These are phyloP conservation scores for Drosophila yakuba DNA, from an alignment of 1,140 invertebrate species.

Conservation along the genomic window DNA sequence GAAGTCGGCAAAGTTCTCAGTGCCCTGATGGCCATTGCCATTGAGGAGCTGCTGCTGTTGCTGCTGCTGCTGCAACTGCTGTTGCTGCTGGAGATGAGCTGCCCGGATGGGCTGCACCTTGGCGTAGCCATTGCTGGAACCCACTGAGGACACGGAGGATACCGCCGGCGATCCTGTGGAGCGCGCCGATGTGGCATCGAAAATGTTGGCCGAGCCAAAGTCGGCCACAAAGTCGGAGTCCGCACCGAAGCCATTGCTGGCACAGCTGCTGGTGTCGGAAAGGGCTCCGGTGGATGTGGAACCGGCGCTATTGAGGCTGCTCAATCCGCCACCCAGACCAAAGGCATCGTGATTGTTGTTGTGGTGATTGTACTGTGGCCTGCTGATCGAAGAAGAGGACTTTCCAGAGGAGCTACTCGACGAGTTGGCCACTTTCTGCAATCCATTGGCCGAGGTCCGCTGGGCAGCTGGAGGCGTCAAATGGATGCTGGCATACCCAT, in stretches of 20 bases:
- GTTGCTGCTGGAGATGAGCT: conserved; percentile 68
- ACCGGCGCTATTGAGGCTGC: conserved; percentile 78
- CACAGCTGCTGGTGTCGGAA: conserved; percentile 79
- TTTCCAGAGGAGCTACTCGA: conserved; percentile 7
- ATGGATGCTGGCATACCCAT: conserved; percentile 74
- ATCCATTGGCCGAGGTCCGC: conserved; percentile 72
- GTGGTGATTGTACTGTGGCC: conserved; percentile 75
- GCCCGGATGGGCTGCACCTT: conserved; percentile 78
- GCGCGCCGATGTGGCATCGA: conserved; percentile 83
- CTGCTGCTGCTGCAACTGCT: conserved; percentile 48
- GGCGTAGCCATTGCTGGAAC: conserved; percentile 78
- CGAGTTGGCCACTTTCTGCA: conserved; percentile 47
- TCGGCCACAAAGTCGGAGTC: conserved; percentile 88
- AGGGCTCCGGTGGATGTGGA: conserved; percentile 80
- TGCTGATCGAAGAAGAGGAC: conserved; percentile 64
- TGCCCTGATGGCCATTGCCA: conserved; percentile 39
- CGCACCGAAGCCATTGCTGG: conserved; percentile 83
- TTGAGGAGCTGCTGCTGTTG: conserved; percentile 54
- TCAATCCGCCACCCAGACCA: conserved; percentile 48
- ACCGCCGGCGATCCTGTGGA: conserved; percentile 71
- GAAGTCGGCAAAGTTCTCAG: conserved; percentile 89
- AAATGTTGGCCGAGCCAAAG: conserved; percentile 87
- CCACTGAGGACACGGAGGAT: conserved; percentile 68
- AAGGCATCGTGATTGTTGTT: conserved; percentile 64
- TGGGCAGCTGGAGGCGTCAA: conserved; percentile 80